These are phyloP conservation scores for Leucozona laternaria DNA, from an alignment of 2,888 invertebrate species.

Conservation along the genomic window DNA sequence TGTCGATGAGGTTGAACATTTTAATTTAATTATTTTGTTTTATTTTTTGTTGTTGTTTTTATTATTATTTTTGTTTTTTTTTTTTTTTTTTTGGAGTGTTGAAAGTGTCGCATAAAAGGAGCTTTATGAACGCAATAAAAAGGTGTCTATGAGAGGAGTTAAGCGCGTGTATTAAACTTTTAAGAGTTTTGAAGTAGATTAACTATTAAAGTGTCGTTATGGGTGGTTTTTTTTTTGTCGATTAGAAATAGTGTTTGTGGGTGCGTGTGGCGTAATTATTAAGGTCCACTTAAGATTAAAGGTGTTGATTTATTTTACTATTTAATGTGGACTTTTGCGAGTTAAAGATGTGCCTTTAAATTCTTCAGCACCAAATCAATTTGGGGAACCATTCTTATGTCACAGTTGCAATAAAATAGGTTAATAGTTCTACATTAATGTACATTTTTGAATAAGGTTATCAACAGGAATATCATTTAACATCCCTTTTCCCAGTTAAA, in stretches of 20 bases:
- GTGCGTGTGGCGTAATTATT: not conserved
- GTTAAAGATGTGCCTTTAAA: too few relatives aligned
- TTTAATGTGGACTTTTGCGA: too few relatives aligned
- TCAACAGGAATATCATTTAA: too few relatives aligned
- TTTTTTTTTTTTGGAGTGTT: conserved; percentile 21
- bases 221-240: not conserved
- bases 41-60: conserved; percentile 13
- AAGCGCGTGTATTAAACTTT: conserved; percentile 8
- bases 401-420: too few relatives aligned
- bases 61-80: conserved; percentile 13
- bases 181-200: conserved; percentile 27
- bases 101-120: conserved; percentile 39
- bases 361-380: too few relatives aligned
- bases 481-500: too few relatives aligned
- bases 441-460: too few relatives aligned
- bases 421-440: too few relatives aligned
- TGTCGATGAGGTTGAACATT: conserved; percentile 35
- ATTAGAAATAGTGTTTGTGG: conserved; percentile 2
- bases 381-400: too few relatives aligned
- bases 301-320: not conserved
- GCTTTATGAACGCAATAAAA: conserved; percentile 56
- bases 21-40: conserved; percentile 60
- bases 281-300: conserved; percentile 4
- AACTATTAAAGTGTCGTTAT: conserved; percentile 29
- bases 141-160: conserved; percentile 27